phyloP scores from a whole-genome alignment of 2,797 vertebrate genomes.

The Sebastes flavidus region DNA sequence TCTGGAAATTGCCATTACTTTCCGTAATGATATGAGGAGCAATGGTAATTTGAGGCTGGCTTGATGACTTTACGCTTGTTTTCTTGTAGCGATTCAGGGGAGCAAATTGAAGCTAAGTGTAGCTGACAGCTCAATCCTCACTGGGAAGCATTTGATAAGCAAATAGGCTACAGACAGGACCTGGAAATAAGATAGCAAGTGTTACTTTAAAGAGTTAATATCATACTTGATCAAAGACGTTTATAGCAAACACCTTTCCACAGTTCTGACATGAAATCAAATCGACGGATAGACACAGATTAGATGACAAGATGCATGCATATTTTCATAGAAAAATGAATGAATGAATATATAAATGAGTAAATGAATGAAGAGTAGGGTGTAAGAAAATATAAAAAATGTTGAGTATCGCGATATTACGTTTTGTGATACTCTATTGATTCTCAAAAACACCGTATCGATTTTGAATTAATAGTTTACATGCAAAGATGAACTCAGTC shows the following conservation, averaged over 20 bases:
- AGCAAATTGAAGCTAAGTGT: conserved; percentile 51
- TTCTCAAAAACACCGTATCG: no score
- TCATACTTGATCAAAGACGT: neutral
- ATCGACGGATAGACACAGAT: neutral
- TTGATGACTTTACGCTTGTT: conserved; percentile 43
- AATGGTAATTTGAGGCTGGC: neutral
- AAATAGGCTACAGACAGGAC: conserved; percentile 38
- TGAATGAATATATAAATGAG: neutral
- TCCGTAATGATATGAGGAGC: neutral
- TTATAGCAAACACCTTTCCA: neutral
- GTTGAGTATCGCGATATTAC: no score
- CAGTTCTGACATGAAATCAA: neutral
- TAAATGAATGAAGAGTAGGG: neutral
- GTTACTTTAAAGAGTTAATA: conserved; percentile 25
- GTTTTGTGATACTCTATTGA: no score
- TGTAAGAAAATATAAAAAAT: no score
- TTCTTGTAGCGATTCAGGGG: conserved; percentile 28
- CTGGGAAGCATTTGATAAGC: conserved; percentile 60
- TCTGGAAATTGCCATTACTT: conserved; percentile 1
- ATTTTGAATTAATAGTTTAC: no score
- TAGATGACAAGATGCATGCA: neutral
- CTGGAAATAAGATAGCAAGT: conserved; percentile 14
- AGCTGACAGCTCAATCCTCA: conserved; percentile 50
- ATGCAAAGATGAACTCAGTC: no score
- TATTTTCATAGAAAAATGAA: neutral